These are phyloP conservation scores for Ivindomyrus marchei DNA, from an alignment of 2,113 vertebrate genomes.

Conservation along the genomic window DNA sequence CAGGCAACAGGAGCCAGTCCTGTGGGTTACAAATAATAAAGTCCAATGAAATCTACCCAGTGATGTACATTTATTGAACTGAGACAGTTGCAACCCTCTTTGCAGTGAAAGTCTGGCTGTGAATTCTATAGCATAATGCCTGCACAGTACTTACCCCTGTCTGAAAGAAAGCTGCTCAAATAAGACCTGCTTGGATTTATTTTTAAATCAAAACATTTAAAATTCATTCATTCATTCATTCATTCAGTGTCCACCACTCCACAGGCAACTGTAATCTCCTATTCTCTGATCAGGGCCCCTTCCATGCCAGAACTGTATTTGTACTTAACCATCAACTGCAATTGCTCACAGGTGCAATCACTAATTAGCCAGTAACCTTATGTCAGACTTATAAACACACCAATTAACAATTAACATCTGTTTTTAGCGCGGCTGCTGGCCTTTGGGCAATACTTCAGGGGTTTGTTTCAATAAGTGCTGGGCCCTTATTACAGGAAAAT, in stretches of 20 bases:
- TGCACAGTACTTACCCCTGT: neutral
- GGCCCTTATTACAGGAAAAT: neutral
- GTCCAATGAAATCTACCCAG: neutral
- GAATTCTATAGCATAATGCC: neutral
- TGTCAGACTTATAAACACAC: neutral
- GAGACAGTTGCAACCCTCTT: neutral
- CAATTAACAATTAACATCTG: slow-evolving; percentile 7
- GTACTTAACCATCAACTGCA: neutral
- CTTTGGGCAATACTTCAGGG: neutral
- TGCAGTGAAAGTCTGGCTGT: neutral
- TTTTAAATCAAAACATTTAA: neutral
- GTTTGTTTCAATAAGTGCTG: neutral
- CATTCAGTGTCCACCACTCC: neutral
- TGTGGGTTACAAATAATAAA: neutral
- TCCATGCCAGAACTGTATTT: neutral
- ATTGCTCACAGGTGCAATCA: neutral
- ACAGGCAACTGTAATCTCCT: neutral
- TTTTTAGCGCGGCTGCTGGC: neutral
- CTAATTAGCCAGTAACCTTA: slow-evolving; percentile 3
- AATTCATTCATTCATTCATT: neutral
- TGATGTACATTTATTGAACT: neutral
- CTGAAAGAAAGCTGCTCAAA: neutral
- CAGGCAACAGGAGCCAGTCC: neutral
- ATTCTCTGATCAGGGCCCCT: neutral
- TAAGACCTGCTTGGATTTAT: neutral